phyloP scores from a whole-genome alignment of 2,888 invertebrate genomes.

The Leptinotarsa peninsularis region DNA sequence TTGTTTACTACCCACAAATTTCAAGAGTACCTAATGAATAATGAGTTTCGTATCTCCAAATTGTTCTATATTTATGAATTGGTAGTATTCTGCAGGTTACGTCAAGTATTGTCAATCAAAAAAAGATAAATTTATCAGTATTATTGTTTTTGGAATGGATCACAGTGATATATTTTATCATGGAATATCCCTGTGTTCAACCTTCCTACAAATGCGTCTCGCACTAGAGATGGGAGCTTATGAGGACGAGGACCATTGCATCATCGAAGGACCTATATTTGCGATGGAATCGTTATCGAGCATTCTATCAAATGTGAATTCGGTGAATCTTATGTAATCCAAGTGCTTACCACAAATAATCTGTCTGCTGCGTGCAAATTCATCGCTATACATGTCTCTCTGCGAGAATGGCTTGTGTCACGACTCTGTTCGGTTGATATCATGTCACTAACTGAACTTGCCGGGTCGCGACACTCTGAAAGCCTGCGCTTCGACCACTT shows the following conservation, averaged over 20 bases:
- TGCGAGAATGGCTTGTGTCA: conserved; percentile 68
- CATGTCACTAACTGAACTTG: conserved; percentile 64
- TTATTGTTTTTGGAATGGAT: too few relatives aligned
- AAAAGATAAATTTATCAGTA: too few relatives aligned
- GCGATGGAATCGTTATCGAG: too few relatives aligned
- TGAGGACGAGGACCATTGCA: not conserved
- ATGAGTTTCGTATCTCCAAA: too few relatives aligned
- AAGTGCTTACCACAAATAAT: conserved; percentile 64
- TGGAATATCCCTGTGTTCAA: not conserved
- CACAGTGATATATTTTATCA: not conserved
- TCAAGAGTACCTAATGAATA: too few relatives aligned
- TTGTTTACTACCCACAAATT: too few relatives aligned
- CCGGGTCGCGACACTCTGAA: conserved; percentile 27
- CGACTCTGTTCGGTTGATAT: conserved; percentile 62
- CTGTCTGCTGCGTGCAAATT: conserved; percentile 71
- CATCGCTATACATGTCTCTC: conserved; percentile 79
- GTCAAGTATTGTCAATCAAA: too few relatives aligned
- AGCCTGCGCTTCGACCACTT: conserved; percentile 23
- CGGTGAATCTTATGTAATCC: conserved; percentile 2
- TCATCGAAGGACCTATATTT: not conserved
- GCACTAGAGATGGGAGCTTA: not conserved
- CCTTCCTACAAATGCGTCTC: not conserved
- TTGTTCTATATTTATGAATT: too few relatives aligned
- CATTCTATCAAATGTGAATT: not conserved
- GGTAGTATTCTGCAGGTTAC: too few relatives aligned